Evolutionary conservation across 2,113 vertebrate species (phyloP), one percentile per base, ranked within the genome.

Genomic region (Prionailurus viverrinus): DNA sequence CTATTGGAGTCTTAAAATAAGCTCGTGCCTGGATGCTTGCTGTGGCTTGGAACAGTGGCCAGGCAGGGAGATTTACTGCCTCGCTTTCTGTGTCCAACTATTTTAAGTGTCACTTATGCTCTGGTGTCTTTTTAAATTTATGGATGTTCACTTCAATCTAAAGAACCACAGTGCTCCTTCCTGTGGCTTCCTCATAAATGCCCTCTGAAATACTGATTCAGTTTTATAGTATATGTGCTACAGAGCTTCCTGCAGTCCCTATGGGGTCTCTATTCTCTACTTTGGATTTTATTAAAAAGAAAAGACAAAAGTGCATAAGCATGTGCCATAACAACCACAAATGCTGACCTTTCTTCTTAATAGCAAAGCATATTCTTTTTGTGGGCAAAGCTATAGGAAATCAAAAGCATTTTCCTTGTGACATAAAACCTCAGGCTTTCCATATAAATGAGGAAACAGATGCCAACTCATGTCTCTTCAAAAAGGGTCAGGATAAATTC

Each of bases 71-170:
- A 97, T 97, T 97, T 96, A 97, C 66, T 94, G 84, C 90, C 39
- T 80, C 45, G 7, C 66, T 94, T 96, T 98, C 66, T 97, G 41
- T 85, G 81, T 74, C 89, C 93, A 97, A 73, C 82, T 98, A 98
- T 97, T 97, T 97, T 96, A 98, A 96, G 78, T 91, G 84, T 97
- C 97, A 91, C 89, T 98, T 96, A 90, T 36, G 55, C 63, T 95
- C 53, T 69, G 16, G 51, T 97, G 96, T 98, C 63, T 96, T 96
- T 93, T 96, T 69, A 97, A 96, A 97, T 96, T 97, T 93, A 97
- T 89, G 90, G 90, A 78, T 61, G 81, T 97, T 74, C 79, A 29
- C 48, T 97, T 65, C 41, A 85, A 58, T 95, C 89, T 85, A 93
- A 97, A 96, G 94, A 88, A 86, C 88, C 29, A 61, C 79, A 89